Evolutionary conservation across 1,140 invertebrate genomes (phyloP), one percentile per base, ranked within the genome.

Genomic region (Drosophila athabasca): DNA sequence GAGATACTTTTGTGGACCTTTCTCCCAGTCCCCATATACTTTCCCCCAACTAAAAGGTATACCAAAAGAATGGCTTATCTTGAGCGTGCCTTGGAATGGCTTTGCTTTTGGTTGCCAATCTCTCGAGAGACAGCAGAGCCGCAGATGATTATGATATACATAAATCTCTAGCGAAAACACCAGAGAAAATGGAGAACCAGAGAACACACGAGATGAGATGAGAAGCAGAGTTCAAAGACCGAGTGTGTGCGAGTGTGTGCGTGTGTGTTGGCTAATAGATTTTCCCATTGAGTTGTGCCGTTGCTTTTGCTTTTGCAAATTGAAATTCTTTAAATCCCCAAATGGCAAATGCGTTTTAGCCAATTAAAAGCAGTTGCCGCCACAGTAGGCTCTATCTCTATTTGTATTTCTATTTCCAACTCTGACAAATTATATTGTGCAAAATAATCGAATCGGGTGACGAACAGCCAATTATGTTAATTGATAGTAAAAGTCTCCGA

Each of bases 391-490:
- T 76, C 35, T 68, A 67, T 26, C 24, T 26, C 24, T 26, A 19
- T 19, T 5, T 4, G 24, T 24, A 2, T 24, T 4, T 24, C 22
- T 26, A 4, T 44, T 61, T 46, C 60, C 68, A 60, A 50, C 68
- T 46, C 60, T 76, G 64, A 62, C 74, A 76, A 76, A 76, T 76
- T 76, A 69, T 61, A 76, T 76, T 76, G 80, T 61, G 66, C 65
- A 83, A 39, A 83, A 78, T 69, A 69, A 82, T 82, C 62, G 31
- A 68, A 60, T 70, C 44, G 41, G 64, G 45, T 72, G 72, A 50
- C 67, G 60, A 76, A 29, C 31, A 55, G 66, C 75, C 83, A 87
- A 87, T 87, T 88, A 87, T 87, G 83, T 88, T 87, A 87, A 87
- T 87, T 88, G 74, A 71, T 82, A 76, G 74, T 82, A 81, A 85